These are phyloP conservation scores for Epinotia demarniana DNA, from an alignment of 2,888 invertebrate genomes.

Conservation along the genomic window DNA sequence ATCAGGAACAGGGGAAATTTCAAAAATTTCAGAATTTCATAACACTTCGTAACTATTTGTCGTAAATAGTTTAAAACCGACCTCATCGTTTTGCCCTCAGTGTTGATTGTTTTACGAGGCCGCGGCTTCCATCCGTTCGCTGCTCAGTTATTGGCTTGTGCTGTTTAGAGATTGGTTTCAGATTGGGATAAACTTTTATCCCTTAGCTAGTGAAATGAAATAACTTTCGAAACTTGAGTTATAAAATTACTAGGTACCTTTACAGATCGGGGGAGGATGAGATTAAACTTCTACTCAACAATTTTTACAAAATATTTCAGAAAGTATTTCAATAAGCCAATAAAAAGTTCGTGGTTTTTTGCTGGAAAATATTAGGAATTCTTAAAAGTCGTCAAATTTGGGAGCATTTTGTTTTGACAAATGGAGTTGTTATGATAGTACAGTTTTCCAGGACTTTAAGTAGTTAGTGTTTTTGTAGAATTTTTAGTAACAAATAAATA, in stretches of 20 bases:
- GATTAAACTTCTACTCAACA: constrained; percentile 65
- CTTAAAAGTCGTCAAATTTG: constrained; percentile 12
- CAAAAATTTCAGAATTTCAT: neutral
- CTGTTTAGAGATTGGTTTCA: constrained; percentile 58
- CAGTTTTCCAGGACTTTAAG: no score
- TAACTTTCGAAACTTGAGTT: constrained; percentile 67
- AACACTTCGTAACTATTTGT: neutral
- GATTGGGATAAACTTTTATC: constrained; percentile 59
- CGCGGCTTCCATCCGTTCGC: constrained; percentile 43
- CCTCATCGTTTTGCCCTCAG: constrained; percentile 10
- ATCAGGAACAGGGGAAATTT: neutral
- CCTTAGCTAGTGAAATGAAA: constrained; percentile 67
- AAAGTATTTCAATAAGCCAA: constrained; percentile 68
- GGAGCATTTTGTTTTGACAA: neutral
- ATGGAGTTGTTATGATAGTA: neutral
- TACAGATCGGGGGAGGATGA: constrained; percentile 55
- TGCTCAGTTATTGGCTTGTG: constrained; percentile 47
- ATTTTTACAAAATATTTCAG: constrained; percentile 63
- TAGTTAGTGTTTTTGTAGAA: no score
- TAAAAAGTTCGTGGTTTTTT: constrained; percentile 49
- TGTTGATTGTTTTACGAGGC: constrained; percentile 45
- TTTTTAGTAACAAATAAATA: no score
- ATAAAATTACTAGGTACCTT: constrained; percentile 56
- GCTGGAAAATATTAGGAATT: constrained; percentile 35
- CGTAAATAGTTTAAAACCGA: constrained; percentile 10